Evolutionary conservation across 2,797 vertebrate genomes (phyloP), one percentile per base, ranked within the genome.

Genomic region (Enteromius thamalakanensis): DNA sequence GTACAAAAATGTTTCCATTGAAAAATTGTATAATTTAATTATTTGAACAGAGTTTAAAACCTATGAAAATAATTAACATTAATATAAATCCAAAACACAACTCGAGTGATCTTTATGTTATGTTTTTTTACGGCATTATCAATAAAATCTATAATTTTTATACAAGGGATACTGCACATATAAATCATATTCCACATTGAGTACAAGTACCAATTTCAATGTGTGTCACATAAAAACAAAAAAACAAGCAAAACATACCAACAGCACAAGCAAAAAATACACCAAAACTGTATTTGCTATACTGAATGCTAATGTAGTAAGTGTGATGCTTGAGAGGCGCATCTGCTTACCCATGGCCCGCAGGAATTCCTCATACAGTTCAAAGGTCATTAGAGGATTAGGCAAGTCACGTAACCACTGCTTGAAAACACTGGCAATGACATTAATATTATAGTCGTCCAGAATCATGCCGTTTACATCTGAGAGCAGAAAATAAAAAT

Each of bases 401-500:
- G 98, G 98, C 86, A 99, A 94, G 82, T 99, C 98, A 74, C 98
- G 94, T 83, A 99, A 94, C 98, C 98, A 99, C 89, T 99, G 98
- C 91, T 99, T 99, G 90, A 99, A 98, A 40, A 99, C 98, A 2
- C 98, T 99, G 42, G 95, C 98, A 0, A 99, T 99, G 77, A 99
- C 98, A 0, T 99, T 97, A 91, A 99, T 99, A 92, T 97, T 99
- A 93, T 99, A 99, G 91, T 99, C 97, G 0, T 99, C 98, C 78
- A 99, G 94, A 91, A 96, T 99, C 87, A 97, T 96, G 32, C 80
- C 96, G 62, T 97, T 95, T 3, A 97, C 94, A 90, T 99, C 98
- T 99, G 91, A 74, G 87, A 74, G 29, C 2, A 26, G 3, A 62
- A 70, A 62, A 76, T 21, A 14, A 32, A 19, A 80, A 47, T n/a